A percentile compares a stretch with the other conserved stretches of the same genome.
These are phyloP conservation scores for Tortricodes alternella DNA, from an alignment of 2,888 invertebrate genomes.

Conservation along the genomic window DNA sequence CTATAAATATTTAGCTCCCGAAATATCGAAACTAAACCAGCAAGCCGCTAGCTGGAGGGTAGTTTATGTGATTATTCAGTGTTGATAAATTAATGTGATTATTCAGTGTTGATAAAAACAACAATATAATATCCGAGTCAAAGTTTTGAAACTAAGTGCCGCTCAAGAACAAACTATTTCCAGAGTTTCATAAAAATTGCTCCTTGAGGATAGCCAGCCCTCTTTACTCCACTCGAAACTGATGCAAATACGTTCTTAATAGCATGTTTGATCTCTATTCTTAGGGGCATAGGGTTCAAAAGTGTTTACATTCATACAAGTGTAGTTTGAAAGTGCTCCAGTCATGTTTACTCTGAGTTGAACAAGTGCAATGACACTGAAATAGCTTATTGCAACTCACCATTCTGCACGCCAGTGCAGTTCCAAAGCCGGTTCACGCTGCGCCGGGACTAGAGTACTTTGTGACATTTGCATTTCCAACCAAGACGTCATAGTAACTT, in stretches of 20 bases:
- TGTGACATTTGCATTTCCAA: constrained; percentile 23
- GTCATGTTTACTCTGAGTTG: constrained; percentile 26
- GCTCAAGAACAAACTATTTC: not conserved
- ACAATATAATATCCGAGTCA: no score
- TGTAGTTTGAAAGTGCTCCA: constrained; percentile 20
- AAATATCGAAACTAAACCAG: no score
- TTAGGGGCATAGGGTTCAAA: not conserved
- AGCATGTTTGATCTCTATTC: not conserved
- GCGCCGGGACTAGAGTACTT: constrained; percentile 15
- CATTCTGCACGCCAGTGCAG: constrained; percentile 5
- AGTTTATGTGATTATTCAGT: no score
- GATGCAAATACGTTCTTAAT: constrained; percentile 14
- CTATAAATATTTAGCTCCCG: no score
- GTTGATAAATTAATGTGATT: not conserved
- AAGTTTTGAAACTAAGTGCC: constrained; percentile 1
- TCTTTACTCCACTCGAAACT: no score
- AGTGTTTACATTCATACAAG: constrained; percentile 2
- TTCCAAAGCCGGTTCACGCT: constrained; percentile 13
- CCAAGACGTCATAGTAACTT: constrained; percentile 4
- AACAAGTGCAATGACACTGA: constrained; percentile 31
- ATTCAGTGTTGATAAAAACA: no score
- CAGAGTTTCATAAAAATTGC: constrained; percentile 21
- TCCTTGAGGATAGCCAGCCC: constrained; percentile 10
- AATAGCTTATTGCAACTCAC: constrained; percentile 24
- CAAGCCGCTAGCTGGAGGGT: no score